Evolutionary conservation across 2,113 vertebrate genomes (phyloP).

Genomic region (Microcebus lehilahytsara): DNA sequence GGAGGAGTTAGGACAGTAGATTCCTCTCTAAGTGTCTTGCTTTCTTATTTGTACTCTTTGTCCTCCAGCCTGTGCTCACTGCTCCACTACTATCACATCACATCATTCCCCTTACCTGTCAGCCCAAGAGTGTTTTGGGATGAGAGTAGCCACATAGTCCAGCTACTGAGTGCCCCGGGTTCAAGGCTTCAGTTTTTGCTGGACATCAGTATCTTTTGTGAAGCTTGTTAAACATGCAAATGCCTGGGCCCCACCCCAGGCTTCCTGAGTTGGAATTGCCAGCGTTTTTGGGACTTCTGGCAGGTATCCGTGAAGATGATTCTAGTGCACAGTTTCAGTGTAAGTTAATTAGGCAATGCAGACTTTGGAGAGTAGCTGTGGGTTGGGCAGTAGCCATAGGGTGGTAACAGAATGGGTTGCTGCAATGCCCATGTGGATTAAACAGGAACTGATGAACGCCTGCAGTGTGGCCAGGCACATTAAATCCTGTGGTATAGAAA

Average conservation of each 20-base stretch:
- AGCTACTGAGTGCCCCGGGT: neutral
- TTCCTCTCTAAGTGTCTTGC: neutral
- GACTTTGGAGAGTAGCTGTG: neutral
- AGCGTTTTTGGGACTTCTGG: neutral
- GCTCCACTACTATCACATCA: neutral
- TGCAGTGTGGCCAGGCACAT: neutral
- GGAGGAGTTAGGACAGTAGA: neutral
- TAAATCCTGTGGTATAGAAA: neutral
- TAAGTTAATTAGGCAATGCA: neutral
- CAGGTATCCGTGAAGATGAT: neutral
- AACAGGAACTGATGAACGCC: neutral
- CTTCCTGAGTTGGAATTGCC: conserved; percentile 1
- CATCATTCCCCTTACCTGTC: neutral
- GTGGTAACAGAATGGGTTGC: neutral
- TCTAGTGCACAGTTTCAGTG: neutral
- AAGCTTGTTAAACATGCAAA: neutral
- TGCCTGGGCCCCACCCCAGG: neutral
- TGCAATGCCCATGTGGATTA: neutral
- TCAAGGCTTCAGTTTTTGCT: neutral
- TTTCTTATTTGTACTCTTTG: neutral
- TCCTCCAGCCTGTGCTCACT: neutral
- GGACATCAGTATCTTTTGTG: neutral
- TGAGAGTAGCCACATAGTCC: neutral
- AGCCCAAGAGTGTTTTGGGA: neutral
- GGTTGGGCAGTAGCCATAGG: neutral